These are phyloP conservation scores for Drosophila kohkoa DNA, from an alignment of 1,140 invertebrate genomes.

Conservation along the genomic window DNA sequence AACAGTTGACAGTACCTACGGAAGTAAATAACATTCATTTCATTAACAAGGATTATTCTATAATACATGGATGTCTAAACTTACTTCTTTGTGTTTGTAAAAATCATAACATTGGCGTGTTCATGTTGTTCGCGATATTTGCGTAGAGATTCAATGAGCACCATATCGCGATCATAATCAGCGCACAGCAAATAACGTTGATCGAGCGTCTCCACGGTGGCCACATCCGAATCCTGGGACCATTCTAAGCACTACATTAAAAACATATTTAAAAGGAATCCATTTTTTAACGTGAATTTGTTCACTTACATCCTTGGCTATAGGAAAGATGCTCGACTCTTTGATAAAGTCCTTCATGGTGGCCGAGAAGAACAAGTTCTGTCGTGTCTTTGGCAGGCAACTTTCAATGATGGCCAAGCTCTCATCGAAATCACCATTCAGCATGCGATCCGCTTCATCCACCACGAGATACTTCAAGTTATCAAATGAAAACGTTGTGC, in stretches of 20 bases:
- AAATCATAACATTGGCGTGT: conserved; percentile 95
- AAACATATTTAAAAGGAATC: neutral
- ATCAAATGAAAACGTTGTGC: conserved; percentile 92
- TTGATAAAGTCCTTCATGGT: conserved; percentile 94
- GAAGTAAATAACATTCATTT: conserved; percentile 16
- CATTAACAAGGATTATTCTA: neutral
- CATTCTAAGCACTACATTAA: conserved; percentile 85
- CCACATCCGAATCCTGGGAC: conserved; percentile 88
- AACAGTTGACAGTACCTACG: conserved; percentile 92
- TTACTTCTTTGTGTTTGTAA: conserved; percentile 97
- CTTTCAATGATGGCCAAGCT: conserved; percentile 94
- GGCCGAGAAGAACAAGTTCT: conserved; percentile 97
- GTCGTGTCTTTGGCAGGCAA: conserved; percentile 91
- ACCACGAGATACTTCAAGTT: conserved; percentile 94
- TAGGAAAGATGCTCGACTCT: conserved; percentile 84
- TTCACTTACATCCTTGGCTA: conserved; percentile 67
- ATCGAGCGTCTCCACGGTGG: conserved; percentile 94
- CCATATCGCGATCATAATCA: conserved; percentile 96
- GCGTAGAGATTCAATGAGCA: conserved; percentile 94
- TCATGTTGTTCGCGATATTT: conserved; percentile 90
- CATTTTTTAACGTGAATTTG: neutral
- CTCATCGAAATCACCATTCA: conserved; percentile 92
- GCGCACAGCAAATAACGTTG: conserved; percentile 97
- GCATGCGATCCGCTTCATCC: conserved; percentile 95
- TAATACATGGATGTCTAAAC: conserved; percentile 53